Percentiles rank a stretch among this genome's conserved stretches.
Evolutionary conservation across 2,113 vertebrate genomes (phyloP).

Genomic region (Oreochromis aureus): DNA sequence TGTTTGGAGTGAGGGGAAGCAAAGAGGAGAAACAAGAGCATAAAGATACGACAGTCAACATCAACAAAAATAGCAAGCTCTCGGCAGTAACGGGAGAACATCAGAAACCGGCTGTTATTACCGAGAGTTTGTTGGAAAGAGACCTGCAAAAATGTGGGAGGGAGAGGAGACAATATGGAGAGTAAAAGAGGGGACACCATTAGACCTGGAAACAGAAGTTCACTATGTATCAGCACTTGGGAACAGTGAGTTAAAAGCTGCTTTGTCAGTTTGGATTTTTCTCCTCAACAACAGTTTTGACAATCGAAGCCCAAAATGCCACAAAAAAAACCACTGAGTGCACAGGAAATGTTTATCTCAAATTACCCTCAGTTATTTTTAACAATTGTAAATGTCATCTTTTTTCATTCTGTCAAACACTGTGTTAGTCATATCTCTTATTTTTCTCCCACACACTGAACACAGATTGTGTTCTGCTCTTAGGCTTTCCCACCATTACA

Average conservation of each 20-base stretch:
- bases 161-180: neutral
- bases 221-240: neutral
- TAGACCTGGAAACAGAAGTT: neutral
- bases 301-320: neutral
- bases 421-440: neutral
- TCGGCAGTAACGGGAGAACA: fast-evolving
- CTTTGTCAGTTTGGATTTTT: neutral
- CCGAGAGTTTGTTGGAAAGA: neutral
- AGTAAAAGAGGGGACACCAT: neutral
- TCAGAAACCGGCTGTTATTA: neutral
- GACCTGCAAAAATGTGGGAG: neutral
- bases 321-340: fast-evolving
- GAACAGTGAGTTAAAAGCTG: neutral
- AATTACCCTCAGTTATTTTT: neutral
- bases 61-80: neutral
- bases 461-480: neutral
- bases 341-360: neutral
- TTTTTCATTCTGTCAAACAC: neutral
- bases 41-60: neutral
- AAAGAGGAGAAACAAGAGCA: neutral
- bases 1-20: neutral
- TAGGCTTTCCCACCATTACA: neutral
- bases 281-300: neutral
- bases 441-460: neutral
- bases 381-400: neutral